phyloP scores from a whole-genome alignment of 2,888 invertebrate genomes.

The Cheilosia variabilis region DNA sequence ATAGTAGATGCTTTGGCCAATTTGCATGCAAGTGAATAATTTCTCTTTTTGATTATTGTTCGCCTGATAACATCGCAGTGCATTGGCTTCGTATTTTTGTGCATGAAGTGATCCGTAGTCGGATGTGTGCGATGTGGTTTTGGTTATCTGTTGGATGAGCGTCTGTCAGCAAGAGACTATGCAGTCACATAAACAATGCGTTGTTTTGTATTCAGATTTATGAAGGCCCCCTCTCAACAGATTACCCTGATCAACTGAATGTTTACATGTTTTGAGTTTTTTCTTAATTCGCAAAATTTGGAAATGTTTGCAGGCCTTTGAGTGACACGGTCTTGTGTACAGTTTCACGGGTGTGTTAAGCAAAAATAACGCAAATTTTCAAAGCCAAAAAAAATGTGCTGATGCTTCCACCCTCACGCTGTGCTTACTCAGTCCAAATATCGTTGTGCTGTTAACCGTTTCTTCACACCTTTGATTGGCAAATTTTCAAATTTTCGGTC shows the following conservation, averaged over 20 bases:
- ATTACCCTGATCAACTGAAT: slow-evolving; percentile 35
- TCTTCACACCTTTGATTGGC: slow-evolving; percentile 14
- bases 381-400: no score
- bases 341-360: background rate
- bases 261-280: slow-evolving; percentile 5
- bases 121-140: slow-evolving; percentile 28
- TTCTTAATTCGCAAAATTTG: slow-evolving; percentile 4
- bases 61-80: slow-evolving; percentile 58
- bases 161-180: slow-evolving; percentile 35
- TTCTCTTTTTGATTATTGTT: slow-evolving; percentile 15
- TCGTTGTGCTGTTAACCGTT: background rate
- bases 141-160: slow-evolving; percentile 63
- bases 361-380: background rate
- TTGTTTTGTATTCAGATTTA: slow-evolving; percentile 56
- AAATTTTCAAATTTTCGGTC: background rate
- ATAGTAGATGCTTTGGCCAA: slow-evolving; percentile 30
- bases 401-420: no score
- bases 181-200: slow-evolving; percentile 47
- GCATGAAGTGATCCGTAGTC: slow-evolving; percentile 67
- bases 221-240: slow-evolving; percentile 21
- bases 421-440: background rate
- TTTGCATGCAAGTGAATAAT: slow-evolving; percentile 56
- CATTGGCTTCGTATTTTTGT: slow-evolving; percentile 44
- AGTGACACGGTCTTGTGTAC: background rate
- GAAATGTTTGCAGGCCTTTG: slow-evolving; percentile 16